Evolutionary conservation across 2,797 vertebrate genomes (phyloP).

Genomic region (Helostoma temminkii): DNA sequence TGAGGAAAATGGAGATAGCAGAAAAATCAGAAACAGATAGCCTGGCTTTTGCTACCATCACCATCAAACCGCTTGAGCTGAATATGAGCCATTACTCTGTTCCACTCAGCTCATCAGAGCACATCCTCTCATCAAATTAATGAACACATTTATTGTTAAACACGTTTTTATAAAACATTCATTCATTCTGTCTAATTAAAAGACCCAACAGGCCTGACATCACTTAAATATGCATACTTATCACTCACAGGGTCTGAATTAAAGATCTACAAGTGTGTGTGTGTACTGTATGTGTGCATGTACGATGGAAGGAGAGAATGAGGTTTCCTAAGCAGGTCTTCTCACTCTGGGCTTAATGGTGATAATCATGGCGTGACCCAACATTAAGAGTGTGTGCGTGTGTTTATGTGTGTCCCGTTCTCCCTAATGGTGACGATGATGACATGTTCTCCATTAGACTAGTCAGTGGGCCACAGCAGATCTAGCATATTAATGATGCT

Average conservation of each 20-base stretch:
- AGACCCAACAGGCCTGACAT: constrained; percentile 82
- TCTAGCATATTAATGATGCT: constrained; percentile 85
- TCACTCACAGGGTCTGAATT: constrained; percentile 85
- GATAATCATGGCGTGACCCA: constrained; percentile 83
- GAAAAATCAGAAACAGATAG: constrained; percentile 44
- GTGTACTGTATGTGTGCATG: constrained; percentile 38
- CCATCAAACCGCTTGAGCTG: constrained; percentile 67
- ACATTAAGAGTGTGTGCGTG: constrained; percentile 78
- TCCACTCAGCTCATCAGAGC: constrained; percentile 81
- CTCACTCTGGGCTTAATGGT: constrained; percentile 81
- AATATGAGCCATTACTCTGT: constrained; percentile 76
- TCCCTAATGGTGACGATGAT: constrained; percentile 83
- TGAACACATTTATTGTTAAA: constrained; percentile 88
- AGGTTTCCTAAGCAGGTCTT: constrained; percentile 78
- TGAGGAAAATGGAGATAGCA: constrained; percentile 28
- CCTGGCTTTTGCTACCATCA: constrained; percentile 52
- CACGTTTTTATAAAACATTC: constrained; percentile 86
- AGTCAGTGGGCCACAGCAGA: constrained; percentile 83
- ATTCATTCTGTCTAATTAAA: constrained; percentile 87
- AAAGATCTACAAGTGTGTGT: constrained; percentile 77
- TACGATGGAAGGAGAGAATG: constrained; percentile 62
- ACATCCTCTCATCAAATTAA: constrained; percentile 84
- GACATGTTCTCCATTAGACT: constrained; percentile 85
- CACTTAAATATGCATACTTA: constrained; percentile 88
- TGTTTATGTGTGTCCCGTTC: constrained; percentile 76